phyloP scores from a whole-genome alignment of 1,140 invertebrate species.

The Zelostemma sp. region DNA sequence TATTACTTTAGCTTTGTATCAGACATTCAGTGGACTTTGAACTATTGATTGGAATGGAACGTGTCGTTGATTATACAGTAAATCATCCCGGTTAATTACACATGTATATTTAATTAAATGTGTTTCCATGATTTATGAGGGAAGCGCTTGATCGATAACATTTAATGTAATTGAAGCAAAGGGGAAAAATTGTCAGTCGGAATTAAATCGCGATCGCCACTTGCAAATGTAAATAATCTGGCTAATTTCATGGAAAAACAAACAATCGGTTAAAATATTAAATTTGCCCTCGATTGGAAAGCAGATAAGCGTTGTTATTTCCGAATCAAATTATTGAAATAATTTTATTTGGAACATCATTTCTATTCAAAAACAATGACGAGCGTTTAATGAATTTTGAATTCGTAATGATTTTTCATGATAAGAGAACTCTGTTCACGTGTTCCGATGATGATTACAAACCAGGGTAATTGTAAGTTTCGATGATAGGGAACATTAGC shows the following conservation, averaged over 20 bases:
- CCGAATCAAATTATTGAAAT: no score
- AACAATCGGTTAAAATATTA: no score
- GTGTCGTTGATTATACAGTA: constrained; percentile 1
- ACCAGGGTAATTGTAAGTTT: neutral
- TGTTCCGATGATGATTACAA: neutral
- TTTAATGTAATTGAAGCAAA: neutral
- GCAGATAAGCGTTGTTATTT: no score
- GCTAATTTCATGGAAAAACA: no score
- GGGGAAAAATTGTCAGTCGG: neutral
- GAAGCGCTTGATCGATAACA: neutral
- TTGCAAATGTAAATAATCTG: no score
- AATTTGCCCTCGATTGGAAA: no score
- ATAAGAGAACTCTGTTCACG: no score
- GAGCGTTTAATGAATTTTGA: no score
- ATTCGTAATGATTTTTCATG: no score
- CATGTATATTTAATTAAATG: constrained; percentile 4
- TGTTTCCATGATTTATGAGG: neutral
- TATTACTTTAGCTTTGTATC: constrained; percentile 1
- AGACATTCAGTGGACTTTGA: neutral
- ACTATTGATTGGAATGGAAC: neutral
- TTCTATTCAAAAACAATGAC: no score
- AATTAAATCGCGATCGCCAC: no score
- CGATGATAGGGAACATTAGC: neutral
- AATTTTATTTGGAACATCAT: no score
- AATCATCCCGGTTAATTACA: neutral